phyloP scores from a whole-genome alignment of 2,113 vertebrate species.

The Ctenodactylus gundi region DNA sequence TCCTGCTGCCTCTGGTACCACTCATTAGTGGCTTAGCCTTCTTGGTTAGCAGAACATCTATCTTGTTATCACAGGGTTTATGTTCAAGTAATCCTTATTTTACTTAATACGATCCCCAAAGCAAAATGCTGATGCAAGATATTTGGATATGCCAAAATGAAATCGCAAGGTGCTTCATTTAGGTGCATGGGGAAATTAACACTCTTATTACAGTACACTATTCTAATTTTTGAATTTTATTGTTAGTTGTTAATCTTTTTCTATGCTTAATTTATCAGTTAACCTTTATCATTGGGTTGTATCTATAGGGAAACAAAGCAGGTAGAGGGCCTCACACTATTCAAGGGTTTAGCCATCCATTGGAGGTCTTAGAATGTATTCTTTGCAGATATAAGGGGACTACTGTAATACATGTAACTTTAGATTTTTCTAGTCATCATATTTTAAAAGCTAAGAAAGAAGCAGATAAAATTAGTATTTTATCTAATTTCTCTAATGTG shows the following conservation, averaged over 20 bases:
- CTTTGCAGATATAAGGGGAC: background rate
- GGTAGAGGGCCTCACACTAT: background rate
- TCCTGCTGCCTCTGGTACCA: background rate
- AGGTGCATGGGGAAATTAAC: background rate
- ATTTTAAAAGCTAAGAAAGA: constrained; percentile 27
- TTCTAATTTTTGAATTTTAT: background rate
- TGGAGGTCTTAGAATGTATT: background rate
- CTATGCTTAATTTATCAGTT: background rate
- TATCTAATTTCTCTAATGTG: too few relatives aligned
- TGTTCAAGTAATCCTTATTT: background rate
- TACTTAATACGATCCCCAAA: background rate
- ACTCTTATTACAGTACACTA: background rate
- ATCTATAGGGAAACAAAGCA: background rate
- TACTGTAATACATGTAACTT: background rate
- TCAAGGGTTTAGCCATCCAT: background rate
- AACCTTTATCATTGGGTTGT: background rate
- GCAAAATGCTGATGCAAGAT: background rate
- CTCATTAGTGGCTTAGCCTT: background rate
- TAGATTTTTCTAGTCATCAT: background rate
- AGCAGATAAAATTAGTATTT: background rate
- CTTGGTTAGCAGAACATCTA: background rate
- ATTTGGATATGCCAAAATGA: background rate
- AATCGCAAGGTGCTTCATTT: background rate
- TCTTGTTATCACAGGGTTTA: background rate
- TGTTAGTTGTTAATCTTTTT: background rate